phyloP scores from a whole-genome alignment of 1,140 invertebrate genomes.

The Drosophila sechellia region DNA sequence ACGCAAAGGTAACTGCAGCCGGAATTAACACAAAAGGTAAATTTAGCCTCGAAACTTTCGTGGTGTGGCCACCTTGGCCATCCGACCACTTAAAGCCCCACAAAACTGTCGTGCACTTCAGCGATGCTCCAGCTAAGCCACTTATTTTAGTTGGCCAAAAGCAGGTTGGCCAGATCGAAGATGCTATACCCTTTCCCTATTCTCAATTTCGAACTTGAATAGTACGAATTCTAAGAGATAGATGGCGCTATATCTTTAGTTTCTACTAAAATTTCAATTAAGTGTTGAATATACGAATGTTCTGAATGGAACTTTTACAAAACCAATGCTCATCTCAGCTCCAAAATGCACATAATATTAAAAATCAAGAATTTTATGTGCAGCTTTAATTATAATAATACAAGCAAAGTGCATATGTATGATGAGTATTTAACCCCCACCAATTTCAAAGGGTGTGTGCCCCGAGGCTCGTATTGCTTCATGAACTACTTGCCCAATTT shows the following conservation, averaged over 20 bases:
- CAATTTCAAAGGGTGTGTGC: background rate
- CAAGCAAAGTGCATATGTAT: too few species aligned
- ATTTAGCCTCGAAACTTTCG: conserved; percentile 42
- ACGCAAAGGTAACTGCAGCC: conserved; percentile 22
- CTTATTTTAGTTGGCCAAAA: conserved; percentile 52
- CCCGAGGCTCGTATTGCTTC: background rate
- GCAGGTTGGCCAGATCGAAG: conserved; percentile 3
- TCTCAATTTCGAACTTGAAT: too few species aligned
- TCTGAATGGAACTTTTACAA: too few species aligned
- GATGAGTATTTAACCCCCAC: background rate
- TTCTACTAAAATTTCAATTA: too few species aligned
- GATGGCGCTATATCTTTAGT: background rate
- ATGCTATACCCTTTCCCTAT: background rate
- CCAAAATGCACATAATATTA: too few species aligned
- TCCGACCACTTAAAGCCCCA: conserved; percentile 33
- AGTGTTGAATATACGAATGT: too few species aligned
- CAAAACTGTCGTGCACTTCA: conserved; percentile 61
- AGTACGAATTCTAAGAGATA: too few species aligned
- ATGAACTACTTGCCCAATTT: background rate
- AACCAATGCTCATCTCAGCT: too few species aligned
- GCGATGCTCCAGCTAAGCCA: conserved; percentile 63
- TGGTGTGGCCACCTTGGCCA: conserved; percentile 24
- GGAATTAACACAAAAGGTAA: conserved; percentile 54
- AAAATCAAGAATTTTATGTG: too few species aligned
- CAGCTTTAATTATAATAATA: too few species aligned